Evolutionary conservation across 23 tunicate genomes (phyloP), one percentile per base, ranked within the genome.

Genomic region (Halocynthia aurantium): DNA sequence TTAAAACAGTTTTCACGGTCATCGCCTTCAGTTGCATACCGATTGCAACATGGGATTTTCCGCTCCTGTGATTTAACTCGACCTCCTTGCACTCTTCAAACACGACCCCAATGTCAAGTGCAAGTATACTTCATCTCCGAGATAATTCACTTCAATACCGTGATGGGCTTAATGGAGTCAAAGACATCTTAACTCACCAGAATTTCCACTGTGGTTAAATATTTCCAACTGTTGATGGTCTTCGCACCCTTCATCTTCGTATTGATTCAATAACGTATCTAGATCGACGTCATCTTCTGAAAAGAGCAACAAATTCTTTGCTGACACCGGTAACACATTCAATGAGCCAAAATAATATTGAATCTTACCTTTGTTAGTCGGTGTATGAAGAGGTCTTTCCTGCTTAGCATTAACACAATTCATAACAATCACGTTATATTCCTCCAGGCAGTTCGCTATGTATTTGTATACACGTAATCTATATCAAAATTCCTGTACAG

Each of bases 221-320:
- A 55, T 52, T 19, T 80, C 73, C 22, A 79, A 52, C 13, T 85
- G 84, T 10, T 76, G 77, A 31, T 31, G 44, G 22, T 80, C 80
- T 22, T 57, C 80, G 19, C 55, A 52, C 11, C 52, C 83, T 50
- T 53, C 76, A 72, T 80, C 90, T 7, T 15, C n/a, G 5, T 52
- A 53, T 52, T 67, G 76, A 10, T 77, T 84, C 5, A 85, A 80
- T 21, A 85, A 52, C 21, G 55, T 53, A 40, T 85, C 90, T 44
- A 85, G 54, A 65, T 85, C 90, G 22, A 85, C 76, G 15, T 85
- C 90, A 51, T 85, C 90, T 9, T 50, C 90, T 65, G 57, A 55
- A 49, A 52, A 76, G 69, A 49, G 17, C 50, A 72, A 20, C 2
- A 67, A 67, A n/a, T 15, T 67, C 19, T 19, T 2, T 67, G 22